Conservation (phyloP, 2,888 invertebrate genomes). For the Baccha elongata region DNA sequence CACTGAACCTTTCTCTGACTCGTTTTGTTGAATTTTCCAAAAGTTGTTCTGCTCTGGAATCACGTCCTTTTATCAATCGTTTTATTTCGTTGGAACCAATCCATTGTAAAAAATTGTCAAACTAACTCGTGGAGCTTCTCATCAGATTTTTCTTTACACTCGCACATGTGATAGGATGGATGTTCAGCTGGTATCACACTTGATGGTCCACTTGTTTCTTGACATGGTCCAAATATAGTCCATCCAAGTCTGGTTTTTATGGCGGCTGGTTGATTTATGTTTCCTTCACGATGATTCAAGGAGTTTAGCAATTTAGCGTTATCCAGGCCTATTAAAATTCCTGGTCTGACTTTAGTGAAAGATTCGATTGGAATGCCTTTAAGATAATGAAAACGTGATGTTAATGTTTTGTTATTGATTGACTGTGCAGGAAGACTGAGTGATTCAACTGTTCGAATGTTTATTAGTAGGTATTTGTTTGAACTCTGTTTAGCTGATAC, state of each 20-base stretch:
- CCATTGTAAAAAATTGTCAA: neutral
- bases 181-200: too few relatives aligned
- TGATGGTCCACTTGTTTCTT: neutral
- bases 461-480: too few relatives aligned
- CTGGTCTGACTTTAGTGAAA: too few relatives aligned
- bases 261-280: neutral
- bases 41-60: neutral
- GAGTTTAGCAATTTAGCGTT: neutral
- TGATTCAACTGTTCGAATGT: too few relatives aligned
- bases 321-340: neutral
- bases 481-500: too few relatives aligned
- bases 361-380: too few relatives aligned
- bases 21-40: neutral
- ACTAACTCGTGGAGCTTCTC: neutral
- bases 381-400: too few relatives aligned
- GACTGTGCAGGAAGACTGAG: too few relatives aligned
- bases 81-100: neutral
- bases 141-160: neutral
- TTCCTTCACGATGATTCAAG: neutral
- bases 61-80: neutral
- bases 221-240: neutral
- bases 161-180: neutral
- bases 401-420: too few relatives aligned
- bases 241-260: neutral
- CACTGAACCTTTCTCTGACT: neutral